Conservation (phyloP, 2,113 vertebrate genomes). For the Dascyllus trimaculatus region DNA sequence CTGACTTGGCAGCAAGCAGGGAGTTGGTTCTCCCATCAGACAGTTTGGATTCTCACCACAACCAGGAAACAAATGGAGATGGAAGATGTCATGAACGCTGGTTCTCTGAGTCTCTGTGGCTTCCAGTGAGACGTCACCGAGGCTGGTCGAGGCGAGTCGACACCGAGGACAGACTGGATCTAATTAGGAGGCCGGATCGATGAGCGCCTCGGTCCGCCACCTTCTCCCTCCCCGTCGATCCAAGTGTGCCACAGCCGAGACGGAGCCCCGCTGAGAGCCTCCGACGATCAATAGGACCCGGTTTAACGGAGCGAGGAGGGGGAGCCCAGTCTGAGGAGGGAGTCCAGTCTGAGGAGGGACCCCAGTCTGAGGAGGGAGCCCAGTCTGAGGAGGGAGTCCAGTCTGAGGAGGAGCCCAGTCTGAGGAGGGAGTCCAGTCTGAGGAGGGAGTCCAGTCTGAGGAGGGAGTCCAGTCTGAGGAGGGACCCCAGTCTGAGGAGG, state of each 20-base stretch:
- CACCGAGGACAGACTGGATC: conserved; percentile 68
- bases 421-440: too few species aligned
- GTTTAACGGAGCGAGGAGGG: conserved; percentile 58
- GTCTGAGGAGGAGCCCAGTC: too few species aligned
- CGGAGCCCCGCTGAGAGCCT: conserved; percentile 67
- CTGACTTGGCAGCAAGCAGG: conserved; percentile 29
- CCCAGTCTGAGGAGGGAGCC: too few species aligned
- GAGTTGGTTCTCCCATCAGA: conserved; percentile 48
- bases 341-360: too few species aligned
- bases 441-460: too few species aligned
- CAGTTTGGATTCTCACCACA: conserved; percentile 13
- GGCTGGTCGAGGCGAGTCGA: conserved; percentile 60
- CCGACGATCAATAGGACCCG: conserved; percentile 65
- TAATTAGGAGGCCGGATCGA: conserved; percentile 77
- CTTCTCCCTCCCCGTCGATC: conserved; percentile 55
- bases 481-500: too few species aligned
- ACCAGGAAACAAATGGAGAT: conserved; percentile 52
- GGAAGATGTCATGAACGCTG: conserved; percentile 11
- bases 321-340: conserved; percentile 66
- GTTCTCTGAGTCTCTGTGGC: conserved; percentile 47
- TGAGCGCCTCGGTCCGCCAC: conserved; percentile 52
- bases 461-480: too few species aligned
- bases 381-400: too few species aligned
- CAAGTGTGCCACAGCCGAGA: conserved; percentile 48
- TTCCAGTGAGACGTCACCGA: conserved; percentile 36